Conservation (phyloP, 2,888 invertebrate species). For the Liposcelis brunnea region DNA sequence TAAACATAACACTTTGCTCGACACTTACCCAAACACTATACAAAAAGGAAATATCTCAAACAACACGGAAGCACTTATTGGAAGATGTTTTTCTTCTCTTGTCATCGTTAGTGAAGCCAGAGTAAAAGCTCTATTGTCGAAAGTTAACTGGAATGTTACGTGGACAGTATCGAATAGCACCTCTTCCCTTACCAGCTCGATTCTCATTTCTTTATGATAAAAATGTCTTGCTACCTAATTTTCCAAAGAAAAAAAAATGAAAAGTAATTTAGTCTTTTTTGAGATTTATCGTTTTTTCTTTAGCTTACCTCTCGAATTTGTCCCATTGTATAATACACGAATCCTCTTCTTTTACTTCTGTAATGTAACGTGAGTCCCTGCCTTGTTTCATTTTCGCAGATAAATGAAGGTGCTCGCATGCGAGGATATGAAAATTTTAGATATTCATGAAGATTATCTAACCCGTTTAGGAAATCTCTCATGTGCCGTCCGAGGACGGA, state of each 20-base stretch:
- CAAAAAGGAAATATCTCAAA: constrained; percentile 98
- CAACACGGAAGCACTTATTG: constrained; percentile 73
- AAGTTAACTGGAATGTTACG: constrained; percentile 83
- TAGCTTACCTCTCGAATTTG: constrained; percentile 67
- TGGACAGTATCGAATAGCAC: constrained; percentile 79
- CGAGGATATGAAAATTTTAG: constrained; percentile 88
- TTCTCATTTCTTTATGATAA: constrained; percentile 87
- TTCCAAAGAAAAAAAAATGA: constrained; percentile 6
- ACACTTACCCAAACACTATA: constrained; percentile 77
- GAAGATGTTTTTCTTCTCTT: constrained; percentile 72
- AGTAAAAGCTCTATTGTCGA: constrained; percentile 84
- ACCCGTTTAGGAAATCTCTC: constrained; percentile 82
- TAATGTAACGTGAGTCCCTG: constrained; percentile 88
- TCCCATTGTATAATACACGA: constrained; percentile 93
- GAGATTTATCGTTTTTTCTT: neutral
- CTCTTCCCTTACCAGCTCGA: constrained; percentile 76
- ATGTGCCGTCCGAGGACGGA: constrained; percentile 84
- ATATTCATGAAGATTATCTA: constrained; percentile 95
- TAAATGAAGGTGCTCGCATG: constrained; percentile 84
- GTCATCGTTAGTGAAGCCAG: constrained; percentile 70
- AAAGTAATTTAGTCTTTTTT: neutral
- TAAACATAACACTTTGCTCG: constrained; percentile 9
- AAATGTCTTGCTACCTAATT: constrained; percentile 72
- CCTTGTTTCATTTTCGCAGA: constrained; percentile 86
- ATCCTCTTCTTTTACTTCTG: constrained; percentile 80